Percentiles rank a stretch among this genome's conserved stretches.
phyloP scores from a whole-genome alignment of 2,888 invertebrate genomes.

The Choreutis nemorana region DNA sequence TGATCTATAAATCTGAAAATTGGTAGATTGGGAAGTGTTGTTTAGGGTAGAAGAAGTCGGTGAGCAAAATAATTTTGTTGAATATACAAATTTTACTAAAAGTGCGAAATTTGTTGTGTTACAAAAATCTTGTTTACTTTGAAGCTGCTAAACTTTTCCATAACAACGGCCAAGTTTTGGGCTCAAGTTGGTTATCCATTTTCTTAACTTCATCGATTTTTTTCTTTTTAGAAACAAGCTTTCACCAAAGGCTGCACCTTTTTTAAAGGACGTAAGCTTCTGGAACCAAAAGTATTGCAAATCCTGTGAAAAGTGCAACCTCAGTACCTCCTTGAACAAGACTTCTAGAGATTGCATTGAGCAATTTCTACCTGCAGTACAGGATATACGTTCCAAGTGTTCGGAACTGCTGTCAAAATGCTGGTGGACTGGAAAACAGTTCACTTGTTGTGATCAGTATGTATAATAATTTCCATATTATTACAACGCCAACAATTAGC shows the following conservation, averaged over 20 bases:
- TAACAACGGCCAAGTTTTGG: too few relatives aligned
- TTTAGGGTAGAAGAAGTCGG: too few relatives aligned
- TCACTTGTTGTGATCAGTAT: slow-evolving; percentile 44
- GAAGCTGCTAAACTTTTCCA: too few relatives aligned
- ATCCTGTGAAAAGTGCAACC: slow-evolving; percentile 28
- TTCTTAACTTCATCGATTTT: too few relatives aligned
- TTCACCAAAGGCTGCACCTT: slow-evolving; percentile 18
- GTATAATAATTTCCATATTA: background rate
- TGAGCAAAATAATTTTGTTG: too few relatives aligned
- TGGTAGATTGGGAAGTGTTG: too few relatives aligned
- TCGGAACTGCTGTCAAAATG: slow-evolving; percentile 35
- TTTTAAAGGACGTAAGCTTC: slow-evolving; percentile 37
- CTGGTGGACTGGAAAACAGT: slow-evolving; percentile 35
- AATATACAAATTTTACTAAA: too few relatives aligned
- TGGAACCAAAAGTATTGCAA: slow-evolving; percentile 40
- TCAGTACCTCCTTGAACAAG: slow-evolving; percentile 20
- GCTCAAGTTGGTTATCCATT: too few relatives aligned
- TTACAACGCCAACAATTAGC: too few relatives aligned
- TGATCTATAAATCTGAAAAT: too few relatives aligned
- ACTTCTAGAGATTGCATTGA: slow-evolving; percentile 27
- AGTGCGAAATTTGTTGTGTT: too few relatives aligned
- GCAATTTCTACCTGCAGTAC: slow-evolving; percentile 21
- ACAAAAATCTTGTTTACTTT: too few relatives aligned
- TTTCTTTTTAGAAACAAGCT: slow-evolving; percentile 24
- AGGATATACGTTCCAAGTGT: slow-evolving; percentile 31